Conservation (phyloP, 2,797 vertebrate species). For the Sebastolobus alascanus region DNA sequence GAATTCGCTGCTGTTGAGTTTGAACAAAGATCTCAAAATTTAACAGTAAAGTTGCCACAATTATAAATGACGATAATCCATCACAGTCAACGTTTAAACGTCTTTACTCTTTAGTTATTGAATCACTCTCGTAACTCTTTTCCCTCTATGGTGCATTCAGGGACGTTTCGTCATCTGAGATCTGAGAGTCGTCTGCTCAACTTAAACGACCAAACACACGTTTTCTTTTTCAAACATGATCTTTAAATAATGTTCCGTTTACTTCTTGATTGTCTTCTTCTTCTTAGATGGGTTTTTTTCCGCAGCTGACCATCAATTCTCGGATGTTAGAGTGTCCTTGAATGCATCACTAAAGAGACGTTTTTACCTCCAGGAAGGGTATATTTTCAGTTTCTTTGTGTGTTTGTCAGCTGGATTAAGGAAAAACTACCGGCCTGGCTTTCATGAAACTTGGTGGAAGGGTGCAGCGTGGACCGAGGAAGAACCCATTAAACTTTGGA, state of each 20-base stretch:
- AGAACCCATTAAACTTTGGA: background rate
- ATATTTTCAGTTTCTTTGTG: background rate
- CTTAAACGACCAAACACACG: background rate
- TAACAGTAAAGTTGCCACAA: constrained; percentile 23
- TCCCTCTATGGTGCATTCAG: constrained; percentile 1
- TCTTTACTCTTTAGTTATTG: background rate
- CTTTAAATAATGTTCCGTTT: background rate
- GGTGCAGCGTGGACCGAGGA: background rate
- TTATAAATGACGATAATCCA: constrained; percentile 1
- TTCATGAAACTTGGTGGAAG: background rate
- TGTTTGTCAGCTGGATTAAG: background rate
- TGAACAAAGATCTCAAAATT: background rate
- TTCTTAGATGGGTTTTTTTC: background rate
- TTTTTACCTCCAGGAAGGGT: background rate
- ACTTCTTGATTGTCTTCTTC: constrained; percentile 19
- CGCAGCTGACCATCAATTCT: background rate
- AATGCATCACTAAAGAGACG: background rate
- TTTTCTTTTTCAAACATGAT: background rate
- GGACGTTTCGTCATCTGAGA: background rate
- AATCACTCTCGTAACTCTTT: background rate
- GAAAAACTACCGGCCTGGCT: background rate
- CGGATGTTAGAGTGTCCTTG: background rate
- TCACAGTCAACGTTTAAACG: background rate
- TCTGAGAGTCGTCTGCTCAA: background rate
- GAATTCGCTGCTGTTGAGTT: background rate